Percentiles rank a stretch among this genome's conserved stretches.
These are phyloP conservation scores for Merodon equestris DNA, from an alignment of 2,888 invertebrate species.

Conservation along the genomic window DNA sequence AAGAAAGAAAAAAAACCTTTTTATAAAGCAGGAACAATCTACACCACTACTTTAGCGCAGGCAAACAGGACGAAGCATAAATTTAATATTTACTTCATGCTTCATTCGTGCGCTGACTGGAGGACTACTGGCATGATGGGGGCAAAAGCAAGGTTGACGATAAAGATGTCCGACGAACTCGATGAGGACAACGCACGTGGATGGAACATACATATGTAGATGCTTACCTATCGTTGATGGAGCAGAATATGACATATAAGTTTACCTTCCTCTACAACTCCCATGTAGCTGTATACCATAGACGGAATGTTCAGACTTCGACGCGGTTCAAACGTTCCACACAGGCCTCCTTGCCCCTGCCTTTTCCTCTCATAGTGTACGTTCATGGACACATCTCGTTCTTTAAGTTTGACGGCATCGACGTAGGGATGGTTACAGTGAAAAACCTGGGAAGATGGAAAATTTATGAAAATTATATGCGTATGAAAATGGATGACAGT, in stretches of 20 bases:
- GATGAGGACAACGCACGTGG: constrained; percentile 2
- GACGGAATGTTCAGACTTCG: constrained; percentile 4
- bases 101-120: constrained; percentile 40
- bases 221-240: neutral
- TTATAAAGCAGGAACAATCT: constrained; percentile 18
- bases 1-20: no score
- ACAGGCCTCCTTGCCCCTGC: constrained; percentile 18
- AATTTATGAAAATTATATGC: constrained; percentile 66
- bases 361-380: constrained; percentile 24
- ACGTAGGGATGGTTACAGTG: neutral
- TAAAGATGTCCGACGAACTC: neutral
- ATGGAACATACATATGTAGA: no score
- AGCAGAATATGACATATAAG: no score
- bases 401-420: constrained; percentile 18
- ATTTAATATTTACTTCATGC: constrained; percentile 54
- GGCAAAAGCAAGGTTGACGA: neutral
- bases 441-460: constrained; percentile 11
- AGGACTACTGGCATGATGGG: constrained; percentile 5
- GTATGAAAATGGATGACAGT: constrained; percentile 64
- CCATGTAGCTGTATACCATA: constrained; percentile 9
- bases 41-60: neutral
- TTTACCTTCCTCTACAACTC: constrained; percentile 30
- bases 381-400: constrained; percentile 47
- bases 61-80: constrained; percentile 28
- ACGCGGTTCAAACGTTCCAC: neutral